Evolutionary conservation across 2,888 invertebrate genomes (phyloP).

Genomic region (Ceratothoa steindachneri): DNA sequence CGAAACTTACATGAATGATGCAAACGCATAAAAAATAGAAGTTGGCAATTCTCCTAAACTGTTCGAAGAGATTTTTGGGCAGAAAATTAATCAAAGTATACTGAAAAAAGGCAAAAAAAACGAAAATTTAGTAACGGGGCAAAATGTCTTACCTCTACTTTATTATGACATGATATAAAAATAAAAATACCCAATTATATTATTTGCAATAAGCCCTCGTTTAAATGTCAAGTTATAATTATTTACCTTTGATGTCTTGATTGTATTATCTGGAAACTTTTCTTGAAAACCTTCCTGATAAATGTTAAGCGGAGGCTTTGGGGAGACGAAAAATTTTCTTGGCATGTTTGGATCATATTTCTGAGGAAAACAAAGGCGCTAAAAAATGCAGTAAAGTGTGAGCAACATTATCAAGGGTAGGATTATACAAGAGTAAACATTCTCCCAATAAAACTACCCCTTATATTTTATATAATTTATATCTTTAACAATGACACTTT

Average conservation of each 20-base stretch:
- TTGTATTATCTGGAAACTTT: not conserved
- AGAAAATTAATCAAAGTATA: conserved; percentile 73
- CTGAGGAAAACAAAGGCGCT: not conserved
- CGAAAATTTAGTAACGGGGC: no score
- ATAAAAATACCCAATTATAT: conserved; percentile 14
- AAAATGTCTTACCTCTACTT: not conserved
- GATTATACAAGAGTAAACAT: no score
- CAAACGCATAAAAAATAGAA: conserved; percentile 76
- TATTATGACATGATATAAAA: conserved; percentile 4
- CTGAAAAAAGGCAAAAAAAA: conserved; percentile 55
- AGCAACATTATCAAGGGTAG: no score
- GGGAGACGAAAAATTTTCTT: not conserved
- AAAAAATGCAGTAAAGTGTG: no score
- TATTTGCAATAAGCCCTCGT: not conserved
- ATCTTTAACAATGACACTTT: no score
- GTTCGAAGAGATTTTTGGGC: conserved; percentile 75
- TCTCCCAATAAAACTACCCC: no score
- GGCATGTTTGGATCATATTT: not conserved
- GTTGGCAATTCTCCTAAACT: conserved; percentile 77
- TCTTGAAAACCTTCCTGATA: not conserved
- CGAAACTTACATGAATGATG: conserved; percentile 62
- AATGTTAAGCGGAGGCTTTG: not conserved
- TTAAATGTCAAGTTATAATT: not conserved
- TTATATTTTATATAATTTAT: no score
- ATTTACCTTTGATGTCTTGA: not conserved